A percentile compares a stretch with the other conserved stretches of the same genome.
These are phyloP conservation scores for Platycercus adscitus DNA, from an alignment of 2,113 vertebrate genomes.

Conservation along the genomic window DNA sequence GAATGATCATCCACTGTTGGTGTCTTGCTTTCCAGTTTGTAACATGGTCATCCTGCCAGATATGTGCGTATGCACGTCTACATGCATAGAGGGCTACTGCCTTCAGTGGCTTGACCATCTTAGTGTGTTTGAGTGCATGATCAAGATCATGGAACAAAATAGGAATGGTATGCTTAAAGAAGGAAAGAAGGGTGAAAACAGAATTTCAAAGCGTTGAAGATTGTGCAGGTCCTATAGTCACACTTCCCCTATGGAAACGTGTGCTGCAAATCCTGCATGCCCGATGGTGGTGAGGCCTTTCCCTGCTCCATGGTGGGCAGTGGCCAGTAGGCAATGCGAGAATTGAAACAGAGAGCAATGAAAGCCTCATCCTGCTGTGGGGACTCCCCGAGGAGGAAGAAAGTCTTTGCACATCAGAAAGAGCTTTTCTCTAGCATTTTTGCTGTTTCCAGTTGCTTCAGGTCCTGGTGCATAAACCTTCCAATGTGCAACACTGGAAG, in stretches of 20 bases:
- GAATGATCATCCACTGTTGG: neutral
- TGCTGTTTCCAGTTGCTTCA: neutral
- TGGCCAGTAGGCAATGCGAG: neutral
- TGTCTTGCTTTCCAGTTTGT: neutral
- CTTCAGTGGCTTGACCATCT: neutral
- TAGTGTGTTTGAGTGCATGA: neutral
- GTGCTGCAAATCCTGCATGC: neutral
- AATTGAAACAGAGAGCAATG: neutral
- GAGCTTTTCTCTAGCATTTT: neutral
- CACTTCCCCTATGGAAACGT: neutral
- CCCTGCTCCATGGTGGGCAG: neutral
- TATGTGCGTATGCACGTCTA: accelerated
- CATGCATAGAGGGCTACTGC: neutral
- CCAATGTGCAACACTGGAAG: neutral
- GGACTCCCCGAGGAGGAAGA: neutral
- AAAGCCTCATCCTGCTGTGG: neutral
- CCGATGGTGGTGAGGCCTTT: accelerated
- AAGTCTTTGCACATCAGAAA: neutral
- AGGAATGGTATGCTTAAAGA: neutral
- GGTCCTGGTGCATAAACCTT: neutral
- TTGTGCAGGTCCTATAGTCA: neutral
- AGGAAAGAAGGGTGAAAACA: neutral
- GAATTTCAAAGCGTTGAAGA: neutral
- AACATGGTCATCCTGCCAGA: neutral
- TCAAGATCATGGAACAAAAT: neutral